These are phyloP conservation scores for Enteromius viviparus DNA, from an alignment of 2,797 vertebrate genomes.

Conservation along the genomic window DNA sequence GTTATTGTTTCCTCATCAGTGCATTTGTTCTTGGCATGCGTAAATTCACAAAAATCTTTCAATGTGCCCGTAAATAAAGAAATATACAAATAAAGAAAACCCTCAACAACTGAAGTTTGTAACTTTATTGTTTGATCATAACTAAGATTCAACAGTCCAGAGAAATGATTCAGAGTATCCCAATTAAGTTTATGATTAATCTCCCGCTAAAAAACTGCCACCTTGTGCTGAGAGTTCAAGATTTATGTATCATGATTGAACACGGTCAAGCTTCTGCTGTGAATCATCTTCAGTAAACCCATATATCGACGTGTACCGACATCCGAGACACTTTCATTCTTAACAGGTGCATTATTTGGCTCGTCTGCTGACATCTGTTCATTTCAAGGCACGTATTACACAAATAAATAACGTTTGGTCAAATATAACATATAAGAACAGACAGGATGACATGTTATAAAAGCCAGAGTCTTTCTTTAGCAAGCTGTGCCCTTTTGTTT, in stretches of 20 bases:
- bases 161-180: not conserved
- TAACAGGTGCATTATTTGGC: constrained; percentile 8
- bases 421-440: not conserved
- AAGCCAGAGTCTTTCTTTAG: not conserved
- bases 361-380: not conserved
- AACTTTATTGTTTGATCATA: not conserved
- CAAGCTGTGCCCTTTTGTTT: not conserved
- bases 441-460: not conserved
- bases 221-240: not conserved
- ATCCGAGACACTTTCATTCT: not conserved
- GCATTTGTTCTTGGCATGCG: not conserved
- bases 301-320: not conserved
- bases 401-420: constrained; percentile 18
- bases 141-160: not conserved
- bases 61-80: not conserved
- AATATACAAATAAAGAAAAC: not conserved
- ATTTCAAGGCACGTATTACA: constrained; percentile 18
- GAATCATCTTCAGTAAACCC: not conserved
- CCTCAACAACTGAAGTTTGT: not conserved
- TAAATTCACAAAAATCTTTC: not conserved
- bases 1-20: not conserved
- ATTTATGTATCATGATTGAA: not conserved
- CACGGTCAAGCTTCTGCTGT: not conserved
- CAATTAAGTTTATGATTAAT: not conserved
- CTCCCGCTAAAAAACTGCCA: not conserved